Base-by-base conservation (phyloP, 1,140 invertebrate genomes). In the Thereuonema tuberculata region DNA sequence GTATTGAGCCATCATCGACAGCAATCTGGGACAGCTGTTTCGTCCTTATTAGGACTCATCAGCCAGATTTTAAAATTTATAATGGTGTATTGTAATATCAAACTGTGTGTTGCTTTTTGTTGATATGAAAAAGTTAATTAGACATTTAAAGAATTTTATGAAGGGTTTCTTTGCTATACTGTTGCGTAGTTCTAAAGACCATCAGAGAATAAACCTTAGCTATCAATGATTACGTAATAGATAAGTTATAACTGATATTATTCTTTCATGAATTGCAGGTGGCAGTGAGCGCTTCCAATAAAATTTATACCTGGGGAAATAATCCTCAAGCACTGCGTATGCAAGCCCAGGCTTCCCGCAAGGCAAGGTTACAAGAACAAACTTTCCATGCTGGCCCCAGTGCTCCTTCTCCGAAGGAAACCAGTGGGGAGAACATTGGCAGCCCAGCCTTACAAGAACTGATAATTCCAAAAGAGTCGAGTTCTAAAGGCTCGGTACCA, bases 281-380 rank as follows among this genome's bases (percentile, higher is more conserved):
- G 66, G 86, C 82, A 50, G 78, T 88, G 54, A 81, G 80, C 58
- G 71, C 72, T 9, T 76, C 80, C 52, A 83, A 86, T 67, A 77
- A 80, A 67, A 71, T 91, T 15, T 87, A 82, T 65, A 78, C 78
- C 5, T 91, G 86, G 86, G 87, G 87, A 2, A 80, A 81, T 28
- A 87, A 84, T 71, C 87, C 86, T 0, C 84, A 87, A 71, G 81
- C 82, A 61, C 72, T 89, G 14, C 73, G 84, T 47, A 67, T 86
- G 14, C 80, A 83, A 62, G 82, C 83, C 56, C 82, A 84, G 68
- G 76, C 79, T 14, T 78, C 80, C 65, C 78, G 82, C 47, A 76
- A 78, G 58, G 73, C 74, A 9, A 76, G 80, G 52, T 72, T 77
- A 27, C 68, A 75, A 20, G 17, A 5, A 9, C 17, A 50, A 9